phyloP scores from a whole-genome alignment of 2,113 vertebrate genomes.

The Clupea harengus region DNA sequence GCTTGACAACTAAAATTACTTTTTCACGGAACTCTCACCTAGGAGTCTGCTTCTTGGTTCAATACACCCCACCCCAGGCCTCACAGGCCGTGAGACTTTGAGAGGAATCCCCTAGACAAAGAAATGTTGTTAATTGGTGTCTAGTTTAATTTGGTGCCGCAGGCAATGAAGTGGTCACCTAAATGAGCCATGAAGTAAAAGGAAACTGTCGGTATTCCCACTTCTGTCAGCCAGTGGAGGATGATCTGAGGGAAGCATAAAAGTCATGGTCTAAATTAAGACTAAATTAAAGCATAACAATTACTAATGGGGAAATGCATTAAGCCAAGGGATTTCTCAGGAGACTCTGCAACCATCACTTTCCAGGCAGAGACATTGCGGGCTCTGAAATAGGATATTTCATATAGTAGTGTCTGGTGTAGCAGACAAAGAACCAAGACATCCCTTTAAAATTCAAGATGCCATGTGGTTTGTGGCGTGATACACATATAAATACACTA shows the following conservation, averaged over 20 bases:
- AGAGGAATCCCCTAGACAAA: conserved; percentile 31
- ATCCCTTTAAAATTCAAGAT: background rate
- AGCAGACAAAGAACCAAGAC: background rate
- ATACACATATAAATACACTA: background rate
- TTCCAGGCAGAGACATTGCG: background rate
- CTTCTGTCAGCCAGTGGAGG: background rate
- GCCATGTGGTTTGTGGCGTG: background rate
- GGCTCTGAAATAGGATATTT: background rate
- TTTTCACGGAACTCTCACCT: too few relatives aligned
- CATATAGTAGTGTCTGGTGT: background rate
- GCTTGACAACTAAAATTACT: too few relatives aligned
- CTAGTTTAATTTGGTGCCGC: conserved; percentile 33
- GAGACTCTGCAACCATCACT: background rate
- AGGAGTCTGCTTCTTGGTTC: too few relatives aligned
- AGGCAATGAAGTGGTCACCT: conserved; percentile 13
- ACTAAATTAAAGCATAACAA: conserved; percentile 18
- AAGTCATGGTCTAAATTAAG: conserved; percentile 3
- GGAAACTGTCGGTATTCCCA: conserved; percentile 9
- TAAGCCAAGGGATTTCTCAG: conserved; percentile 7
- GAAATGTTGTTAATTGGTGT: conserved; percentile 26
- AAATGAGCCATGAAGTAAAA: conserved; percentile 24
- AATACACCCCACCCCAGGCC: too few relatives aligned
- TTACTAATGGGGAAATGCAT: conserved; percentile 18
- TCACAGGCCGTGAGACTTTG: background rate
- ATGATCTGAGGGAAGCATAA: background rate